A percentile compares a stretch with the other conserved stretches of the same genome.
Evolutionary conservation across 2,797 vertebrate species (phyloP).

Genomic region (Hoplostethus atlanticus): DNA sequence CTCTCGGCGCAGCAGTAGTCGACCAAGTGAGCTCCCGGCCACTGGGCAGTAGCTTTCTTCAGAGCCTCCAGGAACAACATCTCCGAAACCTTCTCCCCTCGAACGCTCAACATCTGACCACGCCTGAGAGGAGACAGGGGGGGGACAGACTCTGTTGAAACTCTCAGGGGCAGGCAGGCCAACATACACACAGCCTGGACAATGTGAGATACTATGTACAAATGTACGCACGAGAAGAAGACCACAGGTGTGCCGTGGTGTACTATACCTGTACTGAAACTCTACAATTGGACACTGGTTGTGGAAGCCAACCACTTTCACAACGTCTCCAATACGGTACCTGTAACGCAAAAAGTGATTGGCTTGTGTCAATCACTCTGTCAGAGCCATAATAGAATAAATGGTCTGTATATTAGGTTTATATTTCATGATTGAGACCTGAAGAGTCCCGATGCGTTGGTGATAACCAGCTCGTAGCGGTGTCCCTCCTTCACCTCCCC

Average conservation of each 20-base stretch:
- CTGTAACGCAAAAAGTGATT: slow-evolving; percentile 68
- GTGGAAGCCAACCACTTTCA: slow-evolving; percentile 88
- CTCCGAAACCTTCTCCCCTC: slow-evolving; percentile 91
- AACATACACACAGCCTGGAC: neutral
- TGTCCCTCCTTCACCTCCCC: slow-evolving; percentile 86
- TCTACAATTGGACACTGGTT: slow-evolving; percentile 91
- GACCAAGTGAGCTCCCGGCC: slow-evolving; percentile 89
- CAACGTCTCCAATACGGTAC: slow-evolving; percentile 88
- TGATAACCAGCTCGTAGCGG: slow-evolving; percentile 90
- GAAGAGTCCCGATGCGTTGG: slow-evolving; percentile 84
- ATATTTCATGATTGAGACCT: slow-evolving; percentile 74
- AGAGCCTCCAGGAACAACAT: slow-evolving; percentile 85
- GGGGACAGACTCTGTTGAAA: neutral
- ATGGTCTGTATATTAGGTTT: too few species aligned
- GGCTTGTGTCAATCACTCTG: too few species aligned
- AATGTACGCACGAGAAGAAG: neutral
- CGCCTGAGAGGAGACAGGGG: slow-evolving; percentile 75
- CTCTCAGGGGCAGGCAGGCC: neutral
- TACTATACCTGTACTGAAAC: slow-evolving; percentile 87
- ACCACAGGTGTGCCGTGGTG: too few species aligned
- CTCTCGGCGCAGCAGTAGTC: slow-evolving; percentile 93
- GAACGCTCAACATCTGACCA: slow-evolving; percentile 87
- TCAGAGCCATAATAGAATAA: too few species aligned
- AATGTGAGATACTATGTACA: neutral
- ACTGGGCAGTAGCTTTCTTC: slow-evolving; percentile 81